These are phyloP conservation scores for Microcebus tavaratra DNA, from an alignment of 2,113 vertebrate genomes.

Conservation along the genomic window DNA sequence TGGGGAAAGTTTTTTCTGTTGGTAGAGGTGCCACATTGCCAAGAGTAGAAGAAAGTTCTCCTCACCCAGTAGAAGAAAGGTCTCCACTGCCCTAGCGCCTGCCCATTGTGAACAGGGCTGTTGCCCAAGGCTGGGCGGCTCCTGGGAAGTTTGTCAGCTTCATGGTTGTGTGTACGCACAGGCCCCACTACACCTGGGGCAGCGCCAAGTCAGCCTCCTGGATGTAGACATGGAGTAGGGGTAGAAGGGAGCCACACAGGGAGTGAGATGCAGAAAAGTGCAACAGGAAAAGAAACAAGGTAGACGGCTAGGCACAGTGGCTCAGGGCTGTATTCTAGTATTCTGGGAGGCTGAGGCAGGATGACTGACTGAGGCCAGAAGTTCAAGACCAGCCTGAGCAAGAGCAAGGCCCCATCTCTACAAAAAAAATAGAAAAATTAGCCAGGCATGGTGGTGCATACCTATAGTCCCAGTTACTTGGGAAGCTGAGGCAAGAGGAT, in stretches of 20 bases:
- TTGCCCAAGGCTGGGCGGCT: slow-evolving; percentile 2
- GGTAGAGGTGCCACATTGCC: slow-evolving; percentile 50
- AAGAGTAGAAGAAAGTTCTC: neutral
- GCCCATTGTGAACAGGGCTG: neutral
- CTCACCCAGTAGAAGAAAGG: neutral
- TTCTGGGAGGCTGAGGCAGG: too few relatives aligned
- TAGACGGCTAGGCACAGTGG: too few relatives aligned
- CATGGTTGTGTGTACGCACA: slow-evolving; percentile 20
- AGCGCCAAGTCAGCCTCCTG: slow-evolving; percentile 44
- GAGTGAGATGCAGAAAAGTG: neutral
- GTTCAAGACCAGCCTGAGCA: too few relatives aligned
- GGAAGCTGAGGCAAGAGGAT: too few relatives aligned
- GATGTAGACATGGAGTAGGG: neutral
- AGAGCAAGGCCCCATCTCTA: too few relatives aligned
- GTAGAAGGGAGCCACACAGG: neutral
- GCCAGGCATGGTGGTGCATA: too few relatives aligned
- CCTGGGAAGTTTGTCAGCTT: slow-evolving; percentile 59
- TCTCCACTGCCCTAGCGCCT: slow-evolving; percentile 15
- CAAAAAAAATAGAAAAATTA: too few relatives aligned
- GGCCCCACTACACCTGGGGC: neutral
- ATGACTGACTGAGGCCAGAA: too few relatives aligned
- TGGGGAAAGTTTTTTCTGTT: slow-evolving; percentile 60
- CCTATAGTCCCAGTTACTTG: too few relatives aligned
- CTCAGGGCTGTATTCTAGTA: too few relatives aligned
- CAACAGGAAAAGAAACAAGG: neutral